Evolutionary conservation across 2,888 invertebrate genomes (phyloP), one percentile per base, ranked within the genome.

Genomic region (Oscheius myriophilus): DNA sequence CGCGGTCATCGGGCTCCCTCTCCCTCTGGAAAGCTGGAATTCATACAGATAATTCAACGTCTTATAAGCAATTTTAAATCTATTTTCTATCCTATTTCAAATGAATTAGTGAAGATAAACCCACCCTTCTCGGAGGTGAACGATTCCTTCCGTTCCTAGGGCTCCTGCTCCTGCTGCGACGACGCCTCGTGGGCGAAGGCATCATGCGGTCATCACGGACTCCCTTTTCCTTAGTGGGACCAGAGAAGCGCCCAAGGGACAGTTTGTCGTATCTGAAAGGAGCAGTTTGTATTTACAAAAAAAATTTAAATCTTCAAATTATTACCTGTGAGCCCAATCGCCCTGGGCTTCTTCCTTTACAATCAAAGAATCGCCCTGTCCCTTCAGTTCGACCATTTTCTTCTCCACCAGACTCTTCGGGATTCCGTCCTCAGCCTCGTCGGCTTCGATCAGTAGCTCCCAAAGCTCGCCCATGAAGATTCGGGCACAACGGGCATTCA

Each of bases 391-490:
- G 87, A 95, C 95, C 87, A 97, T 95, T 88, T 97, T 96, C 88
- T 94, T 92, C 87, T 96, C 94, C 68, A 98, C 91, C 86, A 98
- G 92, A 72, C 93, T 92, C 77, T 93, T 93, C 0, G 97, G 98
- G 85, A 98, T 97, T 16, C 98, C 98, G 76, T 92, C 93, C 53
- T 93, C 93, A 80, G 94, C 94, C 61, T 95, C 70, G 21, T 76
- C 67, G 0, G 97, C 98, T 65, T 95, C 96, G 72, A 95, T 90
- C 79, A 99, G 89, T 80, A 96, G 89, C 75, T 93, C 92, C 98
- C 98, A 99, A 64, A 99, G 90, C 88, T 98, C 97, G 3, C 93
- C 93, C 93, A 97, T 95, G 88, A 99, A 99, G 82, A 93, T 92
- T 49, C 97, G 91, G 21, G 98, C 96, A 89, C 96, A 95, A 88